These are phyloP conservation scores for Rotaria socialis DNA, from an alignment of 2,888 invertebrate species.

Conservation along the genomic window DNA sequence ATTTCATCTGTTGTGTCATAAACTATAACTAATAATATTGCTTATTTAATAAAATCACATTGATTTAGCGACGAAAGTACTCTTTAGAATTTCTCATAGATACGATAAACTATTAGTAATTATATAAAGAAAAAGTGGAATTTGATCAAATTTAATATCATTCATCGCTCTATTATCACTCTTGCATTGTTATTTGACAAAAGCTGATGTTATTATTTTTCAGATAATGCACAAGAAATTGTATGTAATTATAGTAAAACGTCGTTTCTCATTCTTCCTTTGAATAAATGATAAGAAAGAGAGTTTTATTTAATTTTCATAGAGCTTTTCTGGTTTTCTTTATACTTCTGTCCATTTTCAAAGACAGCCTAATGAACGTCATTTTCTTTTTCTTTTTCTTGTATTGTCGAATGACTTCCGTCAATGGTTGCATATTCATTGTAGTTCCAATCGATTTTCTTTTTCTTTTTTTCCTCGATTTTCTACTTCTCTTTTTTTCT, in stretches of 20 bases:
- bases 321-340: background rate
- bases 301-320: background rate
- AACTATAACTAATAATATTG: background rate
- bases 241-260: background rate
- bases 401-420: background rate
- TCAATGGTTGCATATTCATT: background rate
- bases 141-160: background rate
- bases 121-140: background rate
- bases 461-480: background rate
- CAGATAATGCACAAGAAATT: background rate
- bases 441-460: background rate
- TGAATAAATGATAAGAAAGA: background rate
- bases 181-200: background rate
- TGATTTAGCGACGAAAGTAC: background rate
- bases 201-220: background rate
- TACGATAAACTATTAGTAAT: background rate
- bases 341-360: background rate
- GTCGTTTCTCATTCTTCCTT: background rate
- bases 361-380: conserved; percentile 2
- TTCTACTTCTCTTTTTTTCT: background rate
- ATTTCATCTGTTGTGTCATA: background rate
- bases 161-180: background rate
- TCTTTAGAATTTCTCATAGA: background rate
- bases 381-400: background rate
- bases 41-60: background rate